Percentiles rank a stretch among this genome's conserved stretches.
These are phyloP conservation scores for Erebia palarica DNA, from an alignment of 2,888 invertebrate species.

Conservation along the genomic window DNA sequence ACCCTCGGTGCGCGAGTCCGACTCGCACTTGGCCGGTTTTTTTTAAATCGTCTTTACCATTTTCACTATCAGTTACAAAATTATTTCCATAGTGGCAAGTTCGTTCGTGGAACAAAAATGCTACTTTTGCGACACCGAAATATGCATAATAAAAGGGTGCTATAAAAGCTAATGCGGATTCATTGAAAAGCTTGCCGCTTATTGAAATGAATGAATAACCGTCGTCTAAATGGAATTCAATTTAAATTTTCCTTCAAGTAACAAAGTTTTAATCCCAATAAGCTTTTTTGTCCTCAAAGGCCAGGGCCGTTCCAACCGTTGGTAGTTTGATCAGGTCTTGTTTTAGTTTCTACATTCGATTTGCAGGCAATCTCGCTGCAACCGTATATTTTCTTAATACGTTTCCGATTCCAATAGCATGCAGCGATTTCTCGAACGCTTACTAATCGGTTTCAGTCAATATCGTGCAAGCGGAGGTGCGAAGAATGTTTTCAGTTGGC, in stretches of 20 bases:
- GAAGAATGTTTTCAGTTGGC: not conserved
- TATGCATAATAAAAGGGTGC: not conserved
- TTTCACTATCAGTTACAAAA: too few species aligned
- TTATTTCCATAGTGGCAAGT: too few species aligned
- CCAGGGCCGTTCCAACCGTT: not conserved
- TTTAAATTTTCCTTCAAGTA: constrained; percentile 19
- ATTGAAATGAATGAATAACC: constrained; percentile 20
- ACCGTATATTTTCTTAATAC: constrained; percentile 12
- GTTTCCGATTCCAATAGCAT: constrained; percentile 20
- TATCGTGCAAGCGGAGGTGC: constrained; percentile 4
- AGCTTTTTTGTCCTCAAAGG: constrained; percentile 3
- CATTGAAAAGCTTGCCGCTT: constrained; percentile 6
- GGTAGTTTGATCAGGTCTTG: not conserved
- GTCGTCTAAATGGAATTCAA: constrained; percentile 21
- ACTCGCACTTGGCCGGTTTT: too few species aligned
- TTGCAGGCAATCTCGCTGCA: not conserved
- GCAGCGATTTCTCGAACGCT: constrained; percentile 16
- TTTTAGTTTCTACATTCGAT: constrained; percentile 14
- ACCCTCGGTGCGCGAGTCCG: too few species aligned
- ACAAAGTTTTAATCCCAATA: constrained; percentile 13
- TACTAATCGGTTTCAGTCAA: constrained; percentile 15
- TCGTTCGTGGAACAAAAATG: too few species aligned
- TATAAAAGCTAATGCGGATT: not conserved
- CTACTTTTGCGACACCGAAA: constrained; percentile 38
- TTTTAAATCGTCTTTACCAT: too few species aligned